These are phyloP conservation scores for Leptodirus hochenwartii DNA, from an alignment of 2,888 invertebrate genomes.

Conservation along the genomic window DNA sequence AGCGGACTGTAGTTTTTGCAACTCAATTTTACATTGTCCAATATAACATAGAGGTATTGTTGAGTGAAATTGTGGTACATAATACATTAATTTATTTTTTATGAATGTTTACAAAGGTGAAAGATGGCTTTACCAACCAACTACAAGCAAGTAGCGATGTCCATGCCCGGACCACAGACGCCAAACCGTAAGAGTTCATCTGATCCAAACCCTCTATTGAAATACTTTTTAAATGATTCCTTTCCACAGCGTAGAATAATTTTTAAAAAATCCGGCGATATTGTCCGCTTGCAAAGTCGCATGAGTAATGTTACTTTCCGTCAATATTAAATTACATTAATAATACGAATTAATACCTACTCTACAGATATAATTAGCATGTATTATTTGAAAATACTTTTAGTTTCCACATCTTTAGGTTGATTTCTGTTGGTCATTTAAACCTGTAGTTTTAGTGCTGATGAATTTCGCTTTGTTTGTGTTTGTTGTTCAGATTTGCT, in stretches of 20 bases:
- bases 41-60: too few relatives aligned
- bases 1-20: too few relatives aligned
- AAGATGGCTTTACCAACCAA: conserved; percentile 68
- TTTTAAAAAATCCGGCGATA: too few relatives aligned
- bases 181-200: conserved; percentile 52
- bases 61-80: too few relatives aligned
- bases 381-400: not conserved
- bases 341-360: conserved; percentile 13
- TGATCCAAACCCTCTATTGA: too few relatives aligned
- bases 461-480: conserved; percentile 37
- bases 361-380: conserved; percentile 11
- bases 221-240: conserved; percentile 2
- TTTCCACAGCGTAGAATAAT: too few relatives aligned
- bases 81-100: too few relatives aligned
- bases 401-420: not conserved
- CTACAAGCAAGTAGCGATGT: conserved; percentile 69
- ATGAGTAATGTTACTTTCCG: too few relatives aligned
- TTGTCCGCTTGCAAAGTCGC: too few relatives aligned
- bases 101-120: too few relatives aligned
- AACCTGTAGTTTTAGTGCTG: conserved; percentile 17
- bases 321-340: too few relatives aligned
- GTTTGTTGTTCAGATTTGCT: conserved; percentile 61
- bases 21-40: too few relatives aligned
- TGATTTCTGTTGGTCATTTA: not conserved
- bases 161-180: conserved; percentile 49